A percentile compares a stretch with the other conserved stretches of the same genome.
Conservation (phyloP, 2,888 invertebrate species). For the Xestoiulus laeticollis region DNA sequence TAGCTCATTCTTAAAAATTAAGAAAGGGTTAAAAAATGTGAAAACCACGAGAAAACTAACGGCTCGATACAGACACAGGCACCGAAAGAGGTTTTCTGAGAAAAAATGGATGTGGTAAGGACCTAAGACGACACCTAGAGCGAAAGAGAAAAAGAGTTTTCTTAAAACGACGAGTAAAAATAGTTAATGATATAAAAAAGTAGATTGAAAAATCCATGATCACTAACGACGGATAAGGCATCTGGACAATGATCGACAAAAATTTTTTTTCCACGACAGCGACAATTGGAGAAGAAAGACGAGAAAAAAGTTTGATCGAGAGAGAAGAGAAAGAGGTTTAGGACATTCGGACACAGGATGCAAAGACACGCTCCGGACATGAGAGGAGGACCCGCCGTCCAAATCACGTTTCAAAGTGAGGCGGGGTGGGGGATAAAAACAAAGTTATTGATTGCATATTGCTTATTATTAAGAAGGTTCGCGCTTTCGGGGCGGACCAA, state of each 20-base stretch:
- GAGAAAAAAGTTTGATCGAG: slow-evolving; percentile 28
- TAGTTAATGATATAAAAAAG: slow-evolving; percentile 45
- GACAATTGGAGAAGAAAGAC: slow-evolving; percentile 42
- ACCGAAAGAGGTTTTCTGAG: neutral
- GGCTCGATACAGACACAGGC: neutral
- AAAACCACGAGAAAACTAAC: neutral
- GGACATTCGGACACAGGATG: neutral
- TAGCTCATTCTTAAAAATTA: neutral
- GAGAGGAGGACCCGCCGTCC: neutral
- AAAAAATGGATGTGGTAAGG: neutral
- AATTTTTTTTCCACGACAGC: slow-evolving; percentile 24
- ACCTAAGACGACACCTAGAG: neutral
- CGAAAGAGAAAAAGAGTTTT: neutral
- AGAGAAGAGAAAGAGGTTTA: neutral
- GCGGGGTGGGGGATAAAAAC: neutral
- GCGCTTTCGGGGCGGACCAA: neutral
- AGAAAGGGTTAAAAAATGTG: neutral
- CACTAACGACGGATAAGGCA: slow-evolving; percentile 46
- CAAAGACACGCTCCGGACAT: neutral
- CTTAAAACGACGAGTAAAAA: slow-evolving; percentile 21
- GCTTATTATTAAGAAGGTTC: slow-evolving; percentile 31
- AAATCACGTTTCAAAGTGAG: neutral
- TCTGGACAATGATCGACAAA: slow-evolving; percentile 31
- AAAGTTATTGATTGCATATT: slow-evolving; percentile 40
- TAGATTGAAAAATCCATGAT: slow-evolving; percentile 38